phyloP scores from a whole-genome alignment of 2,113 vertebrate genomes.

The Tupaia chinensis region DNA sequence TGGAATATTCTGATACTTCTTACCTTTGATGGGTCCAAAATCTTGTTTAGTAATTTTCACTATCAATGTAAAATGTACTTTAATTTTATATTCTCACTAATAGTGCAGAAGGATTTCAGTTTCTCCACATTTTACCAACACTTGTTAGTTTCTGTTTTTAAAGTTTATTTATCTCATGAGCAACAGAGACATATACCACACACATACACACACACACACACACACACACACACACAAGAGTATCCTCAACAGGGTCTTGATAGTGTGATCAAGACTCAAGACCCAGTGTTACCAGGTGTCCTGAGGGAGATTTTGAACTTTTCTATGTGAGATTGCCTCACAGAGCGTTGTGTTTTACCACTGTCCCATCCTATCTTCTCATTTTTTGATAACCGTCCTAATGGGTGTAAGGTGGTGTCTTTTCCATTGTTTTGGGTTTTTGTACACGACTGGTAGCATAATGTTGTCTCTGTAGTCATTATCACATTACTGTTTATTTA shows the following conservation, averaged over 20 bases:
- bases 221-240: no score
- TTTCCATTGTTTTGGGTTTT: constrained; percentile 48
- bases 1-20: constrained; percentile 22
- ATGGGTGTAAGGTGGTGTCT: not conserved
- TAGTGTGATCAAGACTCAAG: no score
- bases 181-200: no score
- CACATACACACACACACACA: no score
- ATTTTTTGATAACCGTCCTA: not conserved
- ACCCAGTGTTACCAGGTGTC: no score
- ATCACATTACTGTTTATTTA: not conserved
- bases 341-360: no score
- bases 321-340: no score
- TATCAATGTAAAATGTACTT: not conserved
- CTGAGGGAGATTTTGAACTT: no score
- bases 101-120: not conserved
- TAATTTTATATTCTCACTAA: not conserved
- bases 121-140: constrained; percentile 17
- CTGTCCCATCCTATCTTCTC: no score
- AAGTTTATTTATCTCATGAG: no score
- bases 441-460: not conserved
- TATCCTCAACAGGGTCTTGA: no score
- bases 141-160: not conserved
- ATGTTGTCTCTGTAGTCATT: not conserved
- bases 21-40: constrained; percentile 45
- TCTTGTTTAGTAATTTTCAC: constrained; percentile 44